phyloP scores from a whole-genome alignment of 2,113 vertebrate genomes.

The Chitala chitala region DNA sequence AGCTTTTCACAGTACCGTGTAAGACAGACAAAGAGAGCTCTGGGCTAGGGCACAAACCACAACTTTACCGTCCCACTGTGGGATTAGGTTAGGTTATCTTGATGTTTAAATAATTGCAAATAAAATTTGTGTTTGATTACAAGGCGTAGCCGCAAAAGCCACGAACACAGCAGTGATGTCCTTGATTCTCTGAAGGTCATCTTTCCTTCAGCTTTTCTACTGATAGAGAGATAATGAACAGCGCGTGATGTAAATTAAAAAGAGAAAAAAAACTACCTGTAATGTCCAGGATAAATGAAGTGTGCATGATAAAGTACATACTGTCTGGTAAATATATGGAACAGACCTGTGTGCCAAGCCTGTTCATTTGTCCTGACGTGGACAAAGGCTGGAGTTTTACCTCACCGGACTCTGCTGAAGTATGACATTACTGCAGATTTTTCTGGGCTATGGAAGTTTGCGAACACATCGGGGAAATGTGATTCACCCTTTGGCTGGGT shows the following conservation, averaged over 20 bases:
- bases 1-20: background rate
- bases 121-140: background rate
- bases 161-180: background rate
- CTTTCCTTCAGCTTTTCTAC: background rate
- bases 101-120: background rate
- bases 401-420: constrained; percentile 2
- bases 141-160: background rate
- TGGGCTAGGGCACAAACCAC: background rate
- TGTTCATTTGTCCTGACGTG: background rate
- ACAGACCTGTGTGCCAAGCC: background rate
- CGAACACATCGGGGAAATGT: background rate
- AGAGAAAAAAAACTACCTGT: background rate
- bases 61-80: background rate
- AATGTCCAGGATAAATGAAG: background rate
- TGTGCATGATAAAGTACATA: background rate
- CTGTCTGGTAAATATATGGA: background rate
- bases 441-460: background rate
- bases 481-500: background rate
- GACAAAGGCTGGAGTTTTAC: background rate
- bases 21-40: background rate
- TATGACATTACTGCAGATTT: background rate
- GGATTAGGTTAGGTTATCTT: no score
- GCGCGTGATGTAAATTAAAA: background rate
- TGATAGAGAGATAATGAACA: background rate
- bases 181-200: background rate